Percentiles rank a stretch among this genome's conserved stretches.
Conservation (phyloP, 1,140 invertebrate species). For the Drosophila baimaii region DNA sequence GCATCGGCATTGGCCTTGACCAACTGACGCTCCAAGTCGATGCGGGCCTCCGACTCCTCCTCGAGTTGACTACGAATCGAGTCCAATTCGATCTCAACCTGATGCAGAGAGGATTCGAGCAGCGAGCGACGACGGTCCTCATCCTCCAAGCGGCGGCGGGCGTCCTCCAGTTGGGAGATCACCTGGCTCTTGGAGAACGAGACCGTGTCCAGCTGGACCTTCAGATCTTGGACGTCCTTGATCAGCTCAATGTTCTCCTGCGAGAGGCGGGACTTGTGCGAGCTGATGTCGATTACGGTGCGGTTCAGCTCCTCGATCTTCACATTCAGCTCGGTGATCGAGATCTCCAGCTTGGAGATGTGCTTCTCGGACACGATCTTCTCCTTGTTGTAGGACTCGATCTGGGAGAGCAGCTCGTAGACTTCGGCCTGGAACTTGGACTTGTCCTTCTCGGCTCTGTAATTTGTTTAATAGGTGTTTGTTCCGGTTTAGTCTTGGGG, state of each 20-base stretch:
- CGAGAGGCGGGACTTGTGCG: constrained; percentile 93
- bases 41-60: constrained; percentile 96
- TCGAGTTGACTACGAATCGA: constrained; percentile 96
- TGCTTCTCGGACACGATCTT: constrained; percentile 93
- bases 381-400: constrained; percentile 96
- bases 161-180: constrained; percentile 95
- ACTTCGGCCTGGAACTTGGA: constrained; percentile 98
- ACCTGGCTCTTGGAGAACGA: constrained; percentile 95
- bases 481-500: constrained; percentile 36
- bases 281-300: constrained; percentile 96
- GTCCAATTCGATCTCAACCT: constrained; percentile 96
- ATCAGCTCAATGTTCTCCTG: constrained; percentile 97
- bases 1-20: constrained; percentile 96
- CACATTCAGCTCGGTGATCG: constrained; percentile 94
- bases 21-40: constrained; percentile 97
- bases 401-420: constrained; percentile 96
- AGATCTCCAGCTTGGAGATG: constrained; percentile 95
- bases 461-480: constrained; percentile 78
- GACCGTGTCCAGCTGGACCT: constrained; percentile 95
- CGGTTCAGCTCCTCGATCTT: constrained; percentile 98
- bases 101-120: constrained; percentile 94
- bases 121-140: constrained; percentile 96
- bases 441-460: constrained; percentile 97
- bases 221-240: constrained; percentile 97
- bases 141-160: constrained; percentile 96